phyloP scores from a whole-genome alignment of 2,113 vertebrate species.

The Gnathonemus longibarbis region DNA sequence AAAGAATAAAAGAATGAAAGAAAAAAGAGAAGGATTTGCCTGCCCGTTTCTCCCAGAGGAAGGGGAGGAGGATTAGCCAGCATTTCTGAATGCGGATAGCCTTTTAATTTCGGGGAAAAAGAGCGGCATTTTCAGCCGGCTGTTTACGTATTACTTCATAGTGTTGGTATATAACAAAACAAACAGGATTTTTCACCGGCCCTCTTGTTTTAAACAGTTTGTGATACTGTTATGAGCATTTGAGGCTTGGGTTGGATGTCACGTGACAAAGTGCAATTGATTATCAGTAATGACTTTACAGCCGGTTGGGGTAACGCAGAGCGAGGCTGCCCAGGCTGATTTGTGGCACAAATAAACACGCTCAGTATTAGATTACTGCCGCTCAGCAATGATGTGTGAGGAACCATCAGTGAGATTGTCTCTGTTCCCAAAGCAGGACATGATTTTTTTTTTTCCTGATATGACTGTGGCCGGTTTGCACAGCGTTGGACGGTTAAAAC shows the following conservation, averaged over 20 bases:
- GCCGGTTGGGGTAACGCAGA: background rate
- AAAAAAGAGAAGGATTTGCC: slow-evolving; percentile 52
- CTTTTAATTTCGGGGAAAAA: background rate
- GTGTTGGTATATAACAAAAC: background rate
- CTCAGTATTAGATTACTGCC: background rate
- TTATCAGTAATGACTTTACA: slow-evolving; percentile 19
- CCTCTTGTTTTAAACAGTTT: background rate
- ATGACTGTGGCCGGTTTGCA: background rate
- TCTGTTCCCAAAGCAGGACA: background rate
- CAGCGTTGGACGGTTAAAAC: background rate
- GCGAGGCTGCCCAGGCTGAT: slow-evolving; percentile 10
- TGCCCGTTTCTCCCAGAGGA: slow-evolving; percentile 35
- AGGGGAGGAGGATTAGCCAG: slow-evolving; percentile 51
- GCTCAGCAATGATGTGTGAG: background rate
- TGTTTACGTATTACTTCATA: background rate
- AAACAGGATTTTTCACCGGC: background rate
- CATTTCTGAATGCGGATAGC: slow-evolving; percentile 32
- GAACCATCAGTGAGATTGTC: background rate
- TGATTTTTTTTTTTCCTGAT: background rate
- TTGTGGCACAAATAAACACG: background rate
- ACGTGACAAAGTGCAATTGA: slow-evolving; percentile 30
- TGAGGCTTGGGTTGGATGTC: slow-evolving; percentile 17
- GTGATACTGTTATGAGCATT: background rate
- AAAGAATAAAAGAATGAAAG: slow-evolving; percentile 41
- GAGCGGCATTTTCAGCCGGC: background rate